These are phyloP conservation scores for Syngnathus acus DNA, from an alignment of 2,797 vertebrate species.

Conservation along the genomic window DNA sequence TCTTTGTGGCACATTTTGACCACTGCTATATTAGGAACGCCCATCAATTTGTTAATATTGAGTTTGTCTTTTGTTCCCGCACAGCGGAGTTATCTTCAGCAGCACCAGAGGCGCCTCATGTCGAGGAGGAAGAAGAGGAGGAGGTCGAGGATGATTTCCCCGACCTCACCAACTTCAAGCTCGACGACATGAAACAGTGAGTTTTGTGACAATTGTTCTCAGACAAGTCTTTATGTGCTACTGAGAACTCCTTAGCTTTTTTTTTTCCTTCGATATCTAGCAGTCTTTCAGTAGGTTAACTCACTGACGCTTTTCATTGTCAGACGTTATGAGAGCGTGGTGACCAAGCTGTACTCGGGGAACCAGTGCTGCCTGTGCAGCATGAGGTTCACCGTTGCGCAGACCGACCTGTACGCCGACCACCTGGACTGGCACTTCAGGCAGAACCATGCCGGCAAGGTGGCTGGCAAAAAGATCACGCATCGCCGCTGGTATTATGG, in stretches of 20 bases:
- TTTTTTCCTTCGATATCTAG: neutral
- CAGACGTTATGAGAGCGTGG: constrained; percentile 84
- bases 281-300: neutral
- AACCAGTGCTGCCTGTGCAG: constrained; percentile 98
- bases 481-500: constrained; percentile 96
- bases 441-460: constrained; percentile 93
- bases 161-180: constrained; percentile 84
- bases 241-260: too few relatives aligned
- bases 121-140: constrained; percentile 73
- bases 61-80: neutral
- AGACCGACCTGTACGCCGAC: constrained; percentile 96
- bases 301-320: neutral
- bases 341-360: constrained; percentile 89
- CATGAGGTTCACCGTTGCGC: constrained; percentile 91
- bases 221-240: neutral
- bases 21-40: too few relatives aligned
- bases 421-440: constrained; percentile 99
- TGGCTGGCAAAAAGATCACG: constrained; percentile 91
- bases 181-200: constrained; percentile 90
- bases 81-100: constrained; percentile 20
- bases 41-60: neutral
- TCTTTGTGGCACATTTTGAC: neutral
- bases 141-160: constrained; percentile 81
- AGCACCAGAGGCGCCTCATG: constrained; percentile 31
- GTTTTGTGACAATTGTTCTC: constrained; percentile 35